A percentile compares a stretch with the other conserved stretches of the same genome.
These are phyloP conservation scores for Exaiptasia diaphana DNA, from an alignment of 64 coral and sea anemone species.

Conservation along the genomic window DNA sequence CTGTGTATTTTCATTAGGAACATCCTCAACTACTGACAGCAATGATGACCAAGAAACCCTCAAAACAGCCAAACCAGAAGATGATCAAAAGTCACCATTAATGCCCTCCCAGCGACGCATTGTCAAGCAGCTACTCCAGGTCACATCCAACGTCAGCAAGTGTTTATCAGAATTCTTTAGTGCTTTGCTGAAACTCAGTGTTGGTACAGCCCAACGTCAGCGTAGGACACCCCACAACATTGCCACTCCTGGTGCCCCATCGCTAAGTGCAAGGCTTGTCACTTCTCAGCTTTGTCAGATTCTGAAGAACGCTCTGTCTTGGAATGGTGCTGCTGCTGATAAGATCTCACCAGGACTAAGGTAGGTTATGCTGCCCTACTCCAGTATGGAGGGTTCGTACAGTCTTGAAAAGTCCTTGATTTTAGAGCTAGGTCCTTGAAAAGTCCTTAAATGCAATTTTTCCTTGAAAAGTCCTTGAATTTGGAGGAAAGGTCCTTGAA, in stretches of 20 bases:
- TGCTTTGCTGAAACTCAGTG: constrained; percentile 69
- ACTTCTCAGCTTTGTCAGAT: constrained; percentile 72
- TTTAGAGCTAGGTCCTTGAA: too few species aligned
- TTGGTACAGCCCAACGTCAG: constrained; percentile 89
- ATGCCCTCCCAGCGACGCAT: constrained; percentile 70
- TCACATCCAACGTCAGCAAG: constrained; percentile 69
- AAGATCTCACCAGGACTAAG: constrained; percentile 14
- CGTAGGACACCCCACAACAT: constrained; percentile 64
- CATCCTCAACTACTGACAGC: background rate
- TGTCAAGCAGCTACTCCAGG: constrained; percentile 85
- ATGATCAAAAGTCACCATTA: constrained; percentile 52
- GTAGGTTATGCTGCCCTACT: background rate
- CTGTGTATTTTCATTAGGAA: too few species aligned
- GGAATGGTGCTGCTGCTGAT: constrained; percentile 43
- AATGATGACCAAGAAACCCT: background rate
- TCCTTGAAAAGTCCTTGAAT: too few species aligned
- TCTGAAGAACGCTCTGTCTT: constrained; percentile 69
- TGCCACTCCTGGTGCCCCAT: constrained; percentile 63
- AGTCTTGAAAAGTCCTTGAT: too few species aligned
- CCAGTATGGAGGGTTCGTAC: too few species aligned
- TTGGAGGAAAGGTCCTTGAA: too few species aligned
- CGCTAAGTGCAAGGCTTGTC: constrained; percentile 59
- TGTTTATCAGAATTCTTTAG: constrained; percentile 89
- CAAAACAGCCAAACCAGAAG: background rate
- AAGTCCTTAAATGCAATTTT: too few species aligned